Base-by-base conservation (phyloP, 2,113 vertebrate species). In the Paradisaea rubra region DNA sequence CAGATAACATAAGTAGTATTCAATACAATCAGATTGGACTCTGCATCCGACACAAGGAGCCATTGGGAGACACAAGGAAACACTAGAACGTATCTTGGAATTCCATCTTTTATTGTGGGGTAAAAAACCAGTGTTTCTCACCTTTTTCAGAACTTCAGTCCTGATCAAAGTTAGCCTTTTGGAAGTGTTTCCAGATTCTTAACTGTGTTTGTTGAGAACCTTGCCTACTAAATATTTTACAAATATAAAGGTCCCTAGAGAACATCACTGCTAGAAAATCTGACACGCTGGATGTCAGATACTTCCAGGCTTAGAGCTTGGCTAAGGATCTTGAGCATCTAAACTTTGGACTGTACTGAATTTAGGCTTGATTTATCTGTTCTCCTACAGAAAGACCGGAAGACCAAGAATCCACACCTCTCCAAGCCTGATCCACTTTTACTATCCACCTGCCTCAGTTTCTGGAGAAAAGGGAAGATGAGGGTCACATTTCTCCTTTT, bases 1-100 rank as follows among this genome's bases (percentile, higher is more conserved):
- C 95, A 93, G 56, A 77, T 72, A 74, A 87, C 85, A 86, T 80
- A 56, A 95, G 85, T 64, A 78, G 63, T 49, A 52, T 87, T 88
- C 66, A 72, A 57, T 81, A 73, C 41, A 86, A 81, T 88, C 92
- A 90, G 57, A 76, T 57, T 65, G 81, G 37, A 56, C 57, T 73
- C 30, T 82, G 50, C 64, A 47, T 74, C 52, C 9, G 4, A 66
- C 71, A 66, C 54, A 39, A 39, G 57, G 69, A 95, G 33, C 65
- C 42, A 45, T 44, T 85, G 65, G 49, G 31, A 81, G 35, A 52
- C 50, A 70, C 68, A 45, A 13, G 17, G 19, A 77, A 72, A 69
- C 10, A 13, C 2, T 6, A 54, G 30, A 88, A 76, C 3, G 0
- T 52, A n/a, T 41, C 74, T 35, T 52, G 30, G 44, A 81, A 60